Evolutionary conservation across 2,797 vertebrate species (phyloP), one percentile per base, ranked within the genome.

Genomic region (Decapterus maruadsi): DNA sequence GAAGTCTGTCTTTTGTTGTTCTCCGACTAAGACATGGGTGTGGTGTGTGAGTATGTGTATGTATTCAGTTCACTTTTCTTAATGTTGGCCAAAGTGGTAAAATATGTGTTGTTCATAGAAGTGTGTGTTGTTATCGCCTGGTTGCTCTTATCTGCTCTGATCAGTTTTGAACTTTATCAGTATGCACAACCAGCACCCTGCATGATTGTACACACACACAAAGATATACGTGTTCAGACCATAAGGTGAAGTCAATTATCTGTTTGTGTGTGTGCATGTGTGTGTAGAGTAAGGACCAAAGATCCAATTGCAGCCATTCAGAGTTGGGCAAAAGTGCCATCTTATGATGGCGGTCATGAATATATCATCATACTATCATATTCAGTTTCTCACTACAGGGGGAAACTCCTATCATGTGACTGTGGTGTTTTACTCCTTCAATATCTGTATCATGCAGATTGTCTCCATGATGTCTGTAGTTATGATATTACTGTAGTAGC

Each of bases 161-260:
- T 90, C 92, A 92, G 81, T 88, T 94, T 90, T 94, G 95, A 94
- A 92, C 89, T 95, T 95, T 95, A 96, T 96, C 93, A 95, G 94
- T 95, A 96, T 96, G 95, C 95, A 94, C 87, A 96, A 95, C 96
- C 95, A 96, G 95, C 94, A 92, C 93, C 95, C 93, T 93, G 91
- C 90, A 94, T 72, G 75, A 70, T 38, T 63, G 71, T 51, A 63
- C 55, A 36, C 58, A 67, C 56, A 63, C 42, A 34, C 48, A 63
- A n/a, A 76, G 19, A 78, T 78, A 76, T 64, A 61, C 76, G 53
- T 68, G 42, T 71, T 72, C 62, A 68, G 53, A 84, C 31, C 65
- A 76, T 68, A 63, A 48, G 73, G 45, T 78, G 9, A 76, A 78
- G 66, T 80, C 72, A 83, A 63, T 80, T 71, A 34, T 80, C 70